Evolutionary conservation across 2,113 vertebrate genomes (phyloP).

Genomic region (Datnioides undecimradiatus): DNA sequence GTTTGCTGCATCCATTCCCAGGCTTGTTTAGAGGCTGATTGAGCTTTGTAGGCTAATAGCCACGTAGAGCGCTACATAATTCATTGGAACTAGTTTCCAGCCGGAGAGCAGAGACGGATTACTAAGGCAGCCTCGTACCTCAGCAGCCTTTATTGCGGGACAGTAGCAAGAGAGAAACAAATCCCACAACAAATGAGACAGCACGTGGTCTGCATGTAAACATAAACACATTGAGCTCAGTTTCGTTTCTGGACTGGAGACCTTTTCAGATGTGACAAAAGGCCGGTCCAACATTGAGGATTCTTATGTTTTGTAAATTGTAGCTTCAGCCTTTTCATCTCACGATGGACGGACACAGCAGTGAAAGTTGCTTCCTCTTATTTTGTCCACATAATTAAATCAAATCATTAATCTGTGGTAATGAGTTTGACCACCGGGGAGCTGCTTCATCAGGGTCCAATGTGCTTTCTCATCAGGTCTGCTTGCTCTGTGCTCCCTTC

Average conservation of each 20-base stretch:
- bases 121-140: slow-evolving; percentile 33
- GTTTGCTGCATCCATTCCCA: slow-evolving; percentile 39
- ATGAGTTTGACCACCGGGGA: slow-evolving; percentile 55
- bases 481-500: neutral
- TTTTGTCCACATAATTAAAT: slow-evolving; percentile 42
- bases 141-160: slow-evolving; percentile 31
- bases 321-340: slow-evolving; percentile 28
- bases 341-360: slow-evolving; percentile 2
- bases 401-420: slow-evolving; percentile 56
- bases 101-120: slow-evolving; percentile 44
- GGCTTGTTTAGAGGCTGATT: slow-evolving; percentile 60
- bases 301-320: slow-evolving; percentile 9
- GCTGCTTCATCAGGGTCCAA: slow-evolving; percentile 50
- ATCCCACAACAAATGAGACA: slow-evolving; percentile 16
- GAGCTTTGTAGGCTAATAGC: slow-evolving; percentile 51
- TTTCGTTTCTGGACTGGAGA: neutral
- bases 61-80: slow-evolving; percentile 61
- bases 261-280: slow-evolving; percentile 1
- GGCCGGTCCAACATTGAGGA: neutral
- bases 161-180: slow-evolving; percentile 14
- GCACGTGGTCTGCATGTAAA: slow-evolving; percentile 12
- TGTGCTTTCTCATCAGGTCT: slow-evolving; percentile 59
- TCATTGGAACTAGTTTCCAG: slow-evolving; percentile 56
- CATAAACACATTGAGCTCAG: neutral
- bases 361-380: slow-evolving; percentile 7